Evolutionary conservation across 2,113 vertebrate genomes (phyloP), one percentile per base, ranked within the genome.

Genomic region (Mesitornis unicolor): DNA sequence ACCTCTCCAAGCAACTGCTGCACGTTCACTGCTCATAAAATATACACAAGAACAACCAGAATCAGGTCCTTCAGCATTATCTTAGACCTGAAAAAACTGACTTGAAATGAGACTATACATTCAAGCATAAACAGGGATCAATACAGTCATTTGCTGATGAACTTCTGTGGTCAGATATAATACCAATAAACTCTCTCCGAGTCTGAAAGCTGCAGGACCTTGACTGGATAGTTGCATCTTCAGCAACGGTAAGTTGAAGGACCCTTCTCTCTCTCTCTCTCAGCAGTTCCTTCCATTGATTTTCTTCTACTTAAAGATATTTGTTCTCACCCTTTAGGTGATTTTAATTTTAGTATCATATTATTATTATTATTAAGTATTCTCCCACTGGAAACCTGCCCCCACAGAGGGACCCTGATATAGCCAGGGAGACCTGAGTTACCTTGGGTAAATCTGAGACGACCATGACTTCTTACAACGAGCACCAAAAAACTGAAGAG

Each of bases 131-230:
- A 33, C 9, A 60, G 31, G 14, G 51, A 91, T 94, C 59, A 50
- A 88, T 92, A 90, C 9, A 53, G 43, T 42, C 81, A 89, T 90
- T 90, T 88, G 47, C 50, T 94, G 92, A 95, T 90, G 45, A 88
- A 81, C 69, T 65, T 74, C 63, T 70, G 22, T 19, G 10, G 19
- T 80, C 68, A 86, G 17, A 70, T 42, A 5, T 11, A 68, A 35
- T 6, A 87, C 33, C 33, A 70, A 67, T 75, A 47, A 90, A 42
- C 36, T 65, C 68, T 51, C 25, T 20, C n/a, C 7, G 45, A 53
- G 38, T 80, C 5, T 88, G 33, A 71, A 42, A 69, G 59, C 57
- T 31, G 33, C 31, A 61, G 24, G 4, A 3, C 14, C 7, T 42
- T 18, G 50, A 33, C 65, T 3, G 7, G 16, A 51, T 7, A 87